Evolutionary conservation across 2,113 vertebrate genomes (phyloP), one percentile per base, ranked within the genome.

Genomic region (Bungarus multicinctus): DNA sequence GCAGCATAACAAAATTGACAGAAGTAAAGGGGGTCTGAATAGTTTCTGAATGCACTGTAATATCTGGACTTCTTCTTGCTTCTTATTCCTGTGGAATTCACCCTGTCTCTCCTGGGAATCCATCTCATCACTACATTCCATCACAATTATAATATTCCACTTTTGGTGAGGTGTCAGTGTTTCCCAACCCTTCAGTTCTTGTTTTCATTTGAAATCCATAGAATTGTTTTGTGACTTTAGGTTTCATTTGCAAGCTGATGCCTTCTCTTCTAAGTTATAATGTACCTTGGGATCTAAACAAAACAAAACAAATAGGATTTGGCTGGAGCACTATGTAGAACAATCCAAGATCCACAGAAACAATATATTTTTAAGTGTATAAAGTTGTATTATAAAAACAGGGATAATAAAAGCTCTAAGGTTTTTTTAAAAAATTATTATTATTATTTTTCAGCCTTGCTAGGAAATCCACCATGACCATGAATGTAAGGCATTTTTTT

Each of bases 401-500:
- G 50, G 39, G 18, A 22, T 45, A 58, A 58, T 27, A 53, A 87
- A 47, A 50, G 9, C n/a, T 39, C 16, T 39, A 87, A 5, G 22
- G 5, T 53, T 69, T 58, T 34, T 22, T 22, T 20, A 4, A 4
- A 4, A 4, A 11, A 58, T 25, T n/a, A n/a, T n/a, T 64, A 25
- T 58, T 58, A 27, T 27, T 60, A 4, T 0, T 27, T 18, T 8
- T 27, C 81, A 0, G 39, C 89, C 60, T 69, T 14, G 4, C 45
- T 60, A 12, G 5, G 2, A 39, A 85, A 39, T n/a, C 89, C 57
- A 52, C 5, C 20, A 22, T 64, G 74, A 22, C 53, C 5, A 47
- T 57, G 39, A 16, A 0, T 47, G 30, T 4, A 57, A 90, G 0
- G 25, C 11, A 1, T 50, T 47, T 27, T 5, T 5, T 22, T 90